phyloP scores from a whole-genome alignment of 2,797 vertebrate genomes.

The Epinephelus coioides region DNA sequence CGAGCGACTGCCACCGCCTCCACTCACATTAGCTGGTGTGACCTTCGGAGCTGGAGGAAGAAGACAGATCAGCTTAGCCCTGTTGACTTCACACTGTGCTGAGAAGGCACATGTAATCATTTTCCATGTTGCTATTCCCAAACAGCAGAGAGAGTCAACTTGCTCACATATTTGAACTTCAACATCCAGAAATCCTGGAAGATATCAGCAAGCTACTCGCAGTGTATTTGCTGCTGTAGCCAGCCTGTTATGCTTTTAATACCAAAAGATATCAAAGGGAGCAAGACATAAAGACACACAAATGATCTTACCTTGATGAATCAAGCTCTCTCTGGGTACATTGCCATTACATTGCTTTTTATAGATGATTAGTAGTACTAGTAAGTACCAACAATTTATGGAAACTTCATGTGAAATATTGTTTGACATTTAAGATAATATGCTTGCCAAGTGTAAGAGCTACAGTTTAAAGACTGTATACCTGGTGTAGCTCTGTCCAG shows the following conservation, averaged over 20 bases:
- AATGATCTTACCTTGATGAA: neutral
- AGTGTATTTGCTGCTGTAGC: neutral
- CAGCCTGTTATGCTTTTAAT: neutral
- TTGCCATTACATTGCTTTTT: neutral
- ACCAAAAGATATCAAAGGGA: neutral
- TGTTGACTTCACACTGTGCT: slow-evolving; percentile 41
- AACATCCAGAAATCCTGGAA: slow-evolving; percentile 7
- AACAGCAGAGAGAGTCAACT: slow-evolving; percentile 6
- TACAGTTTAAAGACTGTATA: neutral
- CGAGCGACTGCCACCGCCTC: slow-evolving; percentile 96
- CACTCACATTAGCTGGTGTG: slow-evolving; percentile 96
- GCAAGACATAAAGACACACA: neutral
- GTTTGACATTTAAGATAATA: neutral
- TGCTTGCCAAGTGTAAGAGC: neutral
- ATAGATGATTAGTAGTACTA: neutral
- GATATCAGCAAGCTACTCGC: slow-evolving; percentile 7
- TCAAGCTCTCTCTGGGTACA: neutral
- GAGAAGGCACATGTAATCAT: slow-evolving; percentile 29
- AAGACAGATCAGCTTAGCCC: slow-evolving; percentile 70
- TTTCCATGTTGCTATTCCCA: slow-evolving; percentile 20
- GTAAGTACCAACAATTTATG: neutral
- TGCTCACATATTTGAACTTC: slow-evolving; percentile 18
- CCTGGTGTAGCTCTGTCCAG: neutral
- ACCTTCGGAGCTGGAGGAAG: slow-evolving; percentile 92
- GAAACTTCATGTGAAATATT: neutral